Base-by-base conservation (phyloP, 2,113 vertebrate species). In the Lycocorax pyrrhopterus region DNA sequence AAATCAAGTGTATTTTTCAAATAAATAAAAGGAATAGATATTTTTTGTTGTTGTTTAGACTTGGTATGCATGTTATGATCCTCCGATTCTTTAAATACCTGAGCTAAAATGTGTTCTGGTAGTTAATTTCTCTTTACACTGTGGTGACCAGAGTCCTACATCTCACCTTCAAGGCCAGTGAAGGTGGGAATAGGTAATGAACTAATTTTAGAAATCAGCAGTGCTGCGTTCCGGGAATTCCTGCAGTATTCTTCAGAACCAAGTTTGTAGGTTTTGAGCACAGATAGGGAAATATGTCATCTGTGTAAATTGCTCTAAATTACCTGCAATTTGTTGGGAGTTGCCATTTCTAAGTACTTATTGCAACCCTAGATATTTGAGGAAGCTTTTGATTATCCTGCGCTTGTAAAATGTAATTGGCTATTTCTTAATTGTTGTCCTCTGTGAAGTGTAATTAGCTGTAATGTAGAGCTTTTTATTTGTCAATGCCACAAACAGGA, bases 371-470 rank as follows among this genome's bases (percentile, higher is more conserved):
- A 89, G 85, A 76, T 95, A 93, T 93, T 96, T 77, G 89, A 93
- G 96, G 96, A 97, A 96, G 95, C 89, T 91, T 94, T 94, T 96
- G 96, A 96, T 96, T 97, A 95, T 93, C 92, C 82, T 66, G 84
- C 32, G 18, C 93, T 96, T 92, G 89, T 96, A 95, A 96, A 95
- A 84, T 41, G 74, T 91, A 93, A 93, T 95, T 86, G 96, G 76
- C 74, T 87, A 81, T 93, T 95, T 94, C 94, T 95, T 95, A 96
- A 96, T 95, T 95, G 91, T 89, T 94, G 69, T 96, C 91, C 64
- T 88, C 85, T 84, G 80, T 83, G 83, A 92, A 94, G 81, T 94
- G 25, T 94, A 95, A 96, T 97, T 96, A 94, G 69, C 83, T 89
- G 90, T 75, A 89, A 87, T 72, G n/a, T 75, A 58, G 59, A 92